Base-by-base conservation (phyloP, 53 echinoderm and acorn worm species). In the Astropecten irregularis region DNA sequence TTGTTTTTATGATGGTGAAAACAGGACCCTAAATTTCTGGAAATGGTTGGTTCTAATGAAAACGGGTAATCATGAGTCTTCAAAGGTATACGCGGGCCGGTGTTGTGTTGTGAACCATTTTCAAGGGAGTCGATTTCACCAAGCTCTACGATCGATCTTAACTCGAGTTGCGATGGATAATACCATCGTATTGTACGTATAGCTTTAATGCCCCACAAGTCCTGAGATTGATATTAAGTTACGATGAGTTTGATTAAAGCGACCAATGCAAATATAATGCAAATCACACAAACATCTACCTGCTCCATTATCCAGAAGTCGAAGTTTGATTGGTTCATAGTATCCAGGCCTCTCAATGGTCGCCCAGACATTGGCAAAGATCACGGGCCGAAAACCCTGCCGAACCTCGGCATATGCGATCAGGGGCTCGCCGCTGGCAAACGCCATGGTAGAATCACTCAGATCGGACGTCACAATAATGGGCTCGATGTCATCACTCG, bases 271-370 rank as follows among this genome's bases (percentile, higher is more conserved):
- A n/a, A n/a, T n/a, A n/a, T 44, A 10, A 44, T 9, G 46, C 2
- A 26, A 19, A 18, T 40, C 4, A 5, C 26, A 2, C n/a, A 2
- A 21, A 28, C 18, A 26, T n/a, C 4, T 58, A 91, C 91, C 87
- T 9, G 87, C 91, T 48, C 91, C 91, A 20, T 91, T 91, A 52
- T 91, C 91, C 14, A 82, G 54, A 9, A 91, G 87, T 2, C 74
- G 74, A 0, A 91, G 28, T 0, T 44, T 11, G 2, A 82, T 39
- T 3, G 87, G 66, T 0, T 31, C 57, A 39, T 71, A 87, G 61
- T 28, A 34, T 1, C 62, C 73, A 29, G 89, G 89, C 57, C 77
- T 76, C 42, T 84, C 84, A 23, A 89, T 68, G 10, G 52, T 77
- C 9, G 89, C 89, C 40, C 42, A 68, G 48, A 89, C 89, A 6